A percentile compares a stretch with the other conserved stretches of the same genome.
phyloP scores from a whole-genome alignment of 2,113 vertebrate species.

The Pluvianellus socialis region DNA sequence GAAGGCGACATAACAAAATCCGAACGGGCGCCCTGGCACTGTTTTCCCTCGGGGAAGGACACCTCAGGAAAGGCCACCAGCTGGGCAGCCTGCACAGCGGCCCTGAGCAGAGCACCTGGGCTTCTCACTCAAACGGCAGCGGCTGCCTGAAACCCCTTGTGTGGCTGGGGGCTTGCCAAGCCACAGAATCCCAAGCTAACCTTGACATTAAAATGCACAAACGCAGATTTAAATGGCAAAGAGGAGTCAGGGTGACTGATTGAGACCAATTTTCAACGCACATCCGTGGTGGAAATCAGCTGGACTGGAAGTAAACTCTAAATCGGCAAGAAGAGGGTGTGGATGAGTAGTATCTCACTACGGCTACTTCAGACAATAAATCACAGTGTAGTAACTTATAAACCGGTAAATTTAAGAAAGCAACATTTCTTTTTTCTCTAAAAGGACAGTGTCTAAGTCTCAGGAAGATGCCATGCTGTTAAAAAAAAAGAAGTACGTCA shows the following conservation, averaged over 20 bases:
- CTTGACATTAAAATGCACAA: background rate
- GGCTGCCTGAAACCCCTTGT: background rate
- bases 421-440: background rate
- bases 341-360: background rate
- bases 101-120: background rate
- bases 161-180: background rate
- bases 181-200: background rate
- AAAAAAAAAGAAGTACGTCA: background rate
- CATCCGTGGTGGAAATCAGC: background rate
- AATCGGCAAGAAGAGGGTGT: background rate
- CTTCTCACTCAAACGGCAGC: conserved; percentile 6
- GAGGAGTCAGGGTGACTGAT: background rate
- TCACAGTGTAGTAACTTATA: background rate
- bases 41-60: background rate
- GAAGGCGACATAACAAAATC: background rate
- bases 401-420: background rate
- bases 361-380: background rate
- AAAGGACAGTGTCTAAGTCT: background rate
- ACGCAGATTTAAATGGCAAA: background rate
- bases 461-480: background rate
- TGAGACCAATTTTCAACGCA: background rate
- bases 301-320: background rate
- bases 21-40: accelerated
- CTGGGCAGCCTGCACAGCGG: background rate
- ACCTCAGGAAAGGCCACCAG: background rate